These are phyloP conservation scores for Lacerta bilineata DNA, from an alignment of 2,797 vertebrate species.

Conservation along the genomic window DNA sequence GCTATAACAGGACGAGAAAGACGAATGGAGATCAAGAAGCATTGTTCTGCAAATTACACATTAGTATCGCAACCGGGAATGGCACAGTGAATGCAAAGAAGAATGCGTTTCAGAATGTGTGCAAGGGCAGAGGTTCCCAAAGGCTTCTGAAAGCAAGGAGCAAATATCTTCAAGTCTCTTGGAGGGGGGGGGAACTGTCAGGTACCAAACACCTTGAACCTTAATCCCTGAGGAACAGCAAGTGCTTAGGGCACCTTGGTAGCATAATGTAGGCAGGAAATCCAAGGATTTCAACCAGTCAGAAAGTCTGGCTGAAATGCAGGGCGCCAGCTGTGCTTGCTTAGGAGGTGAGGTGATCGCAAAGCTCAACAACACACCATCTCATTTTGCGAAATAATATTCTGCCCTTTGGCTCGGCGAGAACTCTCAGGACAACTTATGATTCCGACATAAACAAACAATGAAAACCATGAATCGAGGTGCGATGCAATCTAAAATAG, in stretches of 20 bases:
- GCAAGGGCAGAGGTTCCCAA: background rate
- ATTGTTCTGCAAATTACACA: slow-evolving; percentile 17
- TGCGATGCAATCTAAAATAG: background rate
- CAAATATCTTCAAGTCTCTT: background rate
- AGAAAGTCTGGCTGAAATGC: background rate
- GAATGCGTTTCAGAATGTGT: background rate
- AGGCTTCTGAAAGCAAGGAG: background rate
- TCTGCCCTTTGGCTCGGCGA: background rate
- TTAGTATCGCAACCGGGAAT: background rate
- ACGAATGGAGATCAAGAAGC: background rate
- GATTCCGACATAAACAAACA: background rate
- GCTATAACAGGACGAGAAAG: background rate
- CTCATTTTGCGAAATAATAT: background rate
- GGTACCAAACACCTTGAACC: background rate
- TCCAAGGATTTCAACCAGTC: background rate
- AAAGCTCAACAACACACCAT: too few species aligned
- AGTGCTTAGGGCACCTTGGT: too few species aligned
- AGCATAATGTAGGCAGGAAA: background rate
- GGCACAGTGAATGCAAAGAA: background rate
- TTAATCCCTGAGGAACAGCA: background rate
- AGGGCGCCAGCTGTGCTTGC: background rate
- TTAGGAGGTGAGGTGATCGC: too few species aligned
- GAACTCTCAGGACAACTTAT: background rate
- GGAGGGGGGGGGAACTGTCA: background rate
- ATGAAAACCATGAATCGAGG: background rate